A percentile compares a stretch with the other conserved stretches of the same genome.
Evolutionary conservation across 1,140 invertebrate species (phyloP).

Genomic region (Zaprionus ghesquierei): DNA sequence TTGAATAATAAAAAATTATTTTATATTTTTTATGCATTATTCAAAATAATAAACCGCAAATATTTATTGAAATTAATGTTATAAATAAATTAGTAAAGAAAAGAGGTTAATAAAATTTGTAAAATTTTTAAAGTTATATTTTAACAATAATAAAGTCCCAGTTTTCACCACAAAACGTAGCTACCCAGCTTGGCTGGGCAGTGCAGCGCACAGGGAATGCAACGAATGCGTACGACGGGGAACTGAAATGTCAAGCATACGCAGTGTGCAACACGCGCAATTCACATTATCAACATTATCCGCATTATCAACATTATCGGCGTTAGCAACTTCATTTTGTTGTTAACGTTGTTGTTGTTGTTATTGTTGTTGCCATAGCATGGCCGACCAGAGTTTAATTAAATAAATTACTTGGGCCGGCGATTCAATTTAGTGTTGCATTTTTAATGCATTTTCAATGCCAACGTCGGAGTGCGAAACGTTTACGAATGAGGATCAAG

Average conservation of each 20-base stretch:
- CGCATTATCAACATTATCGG: slow-evolving; percentile 34
- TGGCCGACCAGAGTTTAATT: slow-evolving; percentile 46
- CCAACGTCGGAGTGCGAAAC: slow-evolving; percentile 3
- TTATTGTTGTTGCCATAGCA: slow-evolving; percentile 4
- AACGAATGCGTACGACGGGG: background rate
- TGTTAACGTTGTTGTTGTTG: background rate
- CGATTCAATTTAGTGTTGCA: slow-evolving; percentile 41
- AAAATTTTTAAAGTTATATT: background rate
- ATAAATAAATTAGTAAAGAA: no score
- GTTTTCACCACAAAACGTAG: background rate
- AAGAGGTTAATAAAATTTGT: background rate
- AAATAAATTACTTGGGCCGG: slow-evolving; percentile 47
- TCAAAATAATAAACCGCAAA: no score
- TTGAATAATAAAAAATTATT: no score
- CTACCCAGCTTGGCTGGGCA: background rate
- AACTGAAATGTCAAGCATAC: slow-evolving; percentile 45
- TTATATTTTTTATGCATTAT: no score
- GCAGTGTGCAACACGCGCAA: slow-evolving; percentile 30
- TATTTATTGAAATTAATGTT: no score
- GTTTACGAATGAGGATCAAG: background rate
- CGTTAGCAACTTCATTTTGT: slow-evolving; percentile 35
- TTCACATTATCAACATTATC: slow-evolving; percentile 7
- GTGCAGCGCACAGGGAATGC: background rate
- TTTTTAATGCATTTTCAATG: slow-evolving; percentile 43
- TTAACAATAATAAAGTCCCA: background rate